A percentile compares a stretch with the other conserved stretches of the same genome.
phyloP scores from a whole-genome alignment of 2,113 vertebrate genomes.

The Cavia porcellus region DNA sequence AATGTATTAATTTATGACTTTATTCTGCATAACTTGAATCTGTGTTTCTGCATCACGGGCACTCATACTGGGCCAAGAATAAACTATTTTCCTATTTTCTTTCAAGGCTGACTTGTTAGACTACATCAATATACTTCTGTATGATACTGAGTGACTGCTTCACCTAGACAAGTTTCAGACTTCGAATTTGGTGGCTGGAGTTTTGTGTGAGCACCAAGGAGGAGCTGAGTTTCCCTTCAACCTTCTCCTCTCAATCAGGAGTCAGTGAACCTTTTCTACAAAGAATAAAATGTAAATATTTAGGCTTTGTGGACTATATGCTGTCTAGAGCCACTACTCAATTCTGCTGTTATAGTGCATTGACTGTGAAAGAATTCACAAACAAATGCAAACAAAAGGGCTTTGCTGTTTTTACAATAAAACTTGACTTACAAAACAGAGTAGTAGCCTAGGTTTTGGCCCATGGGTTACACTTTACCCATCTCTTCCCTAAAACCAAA shows the following conservation, averaged over 20 bases:
- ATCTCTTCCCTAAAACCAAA: background rate
- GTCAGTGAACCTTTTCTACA: background rate
- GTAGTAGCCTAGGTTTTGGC: background rate
- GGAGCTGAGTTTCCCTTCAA: background rate
- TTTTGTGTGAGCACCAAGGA: background rate
- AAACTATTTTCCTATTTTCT: background rate
- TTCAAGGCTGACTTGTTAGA: background rate
- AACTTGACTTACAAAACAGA: background rate
- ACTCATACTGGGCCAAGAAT: background rate
- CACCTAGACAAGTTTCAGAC: background rate
- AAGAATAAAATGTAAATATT: background rate
- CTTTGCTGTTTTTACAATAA: background rate
- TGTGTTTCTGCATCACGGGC: background rate
- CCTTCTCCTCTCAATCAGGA: background rate
- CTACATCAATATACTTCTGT: background rate
- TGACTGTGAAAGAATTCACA: background rate
- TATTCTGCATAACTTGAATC: background rate
- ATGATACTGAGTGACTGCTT: background rate
- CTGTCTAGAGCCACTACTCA: background rate
- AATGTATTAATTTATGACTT: background rate
- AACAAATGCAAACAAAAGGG: background rate
- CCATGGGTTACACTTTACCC: background rate
- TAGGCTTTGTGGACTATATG: background rate
- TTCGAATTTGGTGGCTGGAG: background rate
- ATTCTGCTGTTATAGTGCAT: background rate